Percentiles rank a stretch among this genome's conserved stretches.
phyloP scores from a whole-genome alignment of 2,797 vertebrate genomes.

The Heterohyrax brucei region DNA sequence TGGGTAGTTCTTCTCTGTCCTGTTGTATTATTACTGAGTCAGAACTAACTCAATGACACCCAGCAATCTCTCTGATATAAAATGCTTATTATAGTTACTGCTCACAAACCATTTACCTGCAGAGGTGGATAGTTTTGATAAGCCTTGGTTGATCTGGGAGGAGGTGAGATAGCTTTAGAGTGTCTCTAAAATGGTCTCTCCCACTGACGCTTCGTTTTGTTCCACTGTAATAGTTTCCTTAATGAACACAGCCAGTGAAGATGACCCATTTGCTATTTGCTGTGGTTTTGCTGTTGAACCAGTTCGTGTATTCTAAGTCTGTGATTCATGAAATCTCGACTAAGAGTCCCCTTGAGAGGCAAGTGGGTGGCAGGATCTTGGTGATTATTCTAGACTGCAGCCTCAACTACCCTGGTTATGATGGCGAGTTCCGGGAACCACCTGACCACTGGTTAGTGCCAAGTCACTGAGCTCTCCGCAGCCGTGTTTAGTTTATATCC shows the following conservation, averaged over 20 bases:
- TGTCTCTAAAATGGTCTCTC: not conserved
- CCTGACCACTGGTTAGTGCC: not conserved
- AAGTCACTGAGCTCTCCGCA: not conserved
- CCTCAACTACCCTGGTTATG: not conserved
- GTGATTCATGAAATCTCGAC: not conserved
- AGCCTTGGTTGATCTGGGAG: not conserved
- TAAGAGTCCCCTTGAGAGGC: not conserved
- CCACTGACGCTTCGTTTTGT: not conserved
- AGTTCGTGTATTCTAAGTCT: not conserved
- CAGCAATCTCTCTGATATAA: not conserved
- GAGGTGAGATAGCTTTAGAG: not conserved
- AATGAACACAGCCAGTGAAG: conserved; percentile 23
- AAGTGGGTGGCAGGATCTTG: not conserved
- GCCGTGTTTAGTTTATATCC: not conserved
- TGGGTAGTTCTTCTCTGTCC: no score
- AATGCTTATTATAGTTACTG: not conserved
- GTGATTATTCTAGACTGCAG: not conserved
- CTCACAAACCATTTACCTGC: not conserved
- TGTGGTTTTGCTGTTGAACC: not conserved
- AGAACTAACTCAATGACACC: no score
- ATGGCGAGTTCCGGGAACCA: not conserved
- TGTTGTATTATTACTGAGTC: no score
- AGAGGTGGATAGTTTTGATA: not conserved
- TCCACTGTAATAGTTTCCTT: not conserved
- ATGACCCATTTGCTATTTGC: conserved; percentile 21